Percentiles rank a stretch among this genome's conserved stretches.
phyloP scores from a whole-genome alignment of 2,888 invertebrate genomes.

The Ariolimax columbianus region DNA sequence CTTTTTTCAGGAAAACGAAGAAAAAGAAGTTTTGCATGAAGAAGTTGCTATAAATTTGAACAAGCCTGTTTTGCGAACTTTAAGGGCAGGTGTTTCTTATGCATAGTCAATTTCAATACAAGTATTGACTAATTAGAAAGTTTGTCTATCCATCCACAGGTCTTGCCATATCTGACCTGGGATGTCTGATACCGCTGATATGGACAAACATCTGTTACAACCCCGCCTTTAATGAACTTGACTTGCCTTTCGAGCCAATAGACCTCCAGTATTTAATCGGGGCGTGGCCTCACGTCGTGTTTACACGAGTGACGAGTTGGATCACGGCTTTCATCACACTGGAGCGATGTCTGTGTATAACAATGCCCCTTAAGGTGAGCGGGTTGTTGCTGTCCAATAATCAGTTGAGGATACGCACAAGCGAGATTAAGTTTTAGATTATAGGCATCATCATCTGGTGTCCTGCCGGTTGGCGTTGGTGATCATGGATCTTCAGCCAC shows the following conservation, averaged over 20 bases:
- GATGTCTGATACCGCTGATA: background rate
- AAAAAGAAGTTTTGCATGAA: too few relatives aligned
- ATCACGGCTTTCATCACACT: conserved; percentile 6
- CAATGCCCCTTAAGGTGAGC: background rate
- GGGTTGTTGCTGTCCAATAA: background rate
- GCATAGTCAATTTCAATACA: too few relatives aligned
- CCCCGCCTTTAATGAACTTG: background rate
- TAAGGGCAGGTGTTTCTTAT: too few relatives aligned
- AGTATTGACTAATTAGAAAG: too few relatives aligned
- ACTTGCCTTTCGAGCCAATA: conserved; percentile 10
- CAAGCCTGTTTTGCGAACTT: too few relatives aligned
- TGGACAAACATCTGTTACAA: conserved; percentile 9
- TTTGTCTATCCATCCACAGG: background rate
- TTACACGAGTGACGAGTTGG: conserved; percentile 13
- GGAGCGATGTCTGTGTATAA: conserved; percentile 1
- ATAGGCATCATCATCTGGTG: too few relatives aligned
- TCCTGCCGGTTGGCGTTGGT: too few relatives aligned
- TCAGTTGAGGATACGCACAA: too few relatives aligned
- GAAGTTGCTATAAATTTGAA: too few relatives aligned
- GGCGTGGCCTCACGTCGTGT: conserved; percentile 3
- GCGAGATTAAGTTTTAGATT: too few relatives aligned
- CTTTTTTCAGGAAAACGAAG: too few relatives aligned
- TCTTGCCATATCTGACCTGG: background rate
- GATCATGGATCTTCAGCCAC: too few relatives aligned
- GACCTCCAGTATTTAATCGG: conserved; percentile 1